These are phyloP conservation scores for Danionella cerebrum DNA, from an alignment of 2,113 vertebrate species.

Conservation along the genomic window DNA sequence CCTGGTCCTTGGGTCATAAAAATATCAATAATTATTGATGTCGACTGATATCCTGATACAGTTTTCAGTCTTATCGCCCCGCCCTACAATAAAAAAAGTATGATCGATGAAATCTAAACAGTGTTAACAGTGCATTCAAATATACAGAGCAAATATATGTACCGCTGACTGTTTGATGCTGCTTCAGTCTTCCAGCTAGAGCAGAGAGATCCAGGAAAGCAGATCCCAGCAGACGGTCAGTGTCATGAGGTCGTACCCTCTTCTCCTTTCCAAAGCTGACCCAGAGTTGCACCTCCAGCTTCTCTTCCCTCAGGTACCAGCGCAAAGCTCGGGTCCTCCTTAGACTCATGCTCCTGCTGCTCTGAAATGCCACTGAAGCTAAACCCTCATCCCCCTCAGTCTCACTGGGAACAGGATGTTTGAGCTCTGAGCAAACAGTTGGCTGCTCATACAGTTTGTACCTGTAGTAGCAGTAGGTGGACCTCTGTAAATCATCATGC, in stretches of 20 bases:
- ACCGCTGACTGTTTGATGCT: slow-evolving; percentile 76
- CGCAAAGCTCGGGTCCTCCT: slow-evolving; percentile 65
- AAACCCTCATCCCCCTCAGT: slow-evolving; percentile 35
- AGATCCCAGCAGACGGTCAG: slow-evolving; percentile 83
- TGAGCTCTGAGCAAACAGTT: slow-evolving; percentile 71
- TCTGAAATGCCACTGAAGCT: slow-evolving; percentile 69
- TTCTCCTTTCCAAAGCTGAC: slow-evolving; percentile 73
- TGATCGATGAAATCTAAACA: too few species aligned
- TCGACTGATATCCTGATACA: too few species aligned
- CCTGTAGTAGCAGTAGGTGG: slow-evolving; percentile 81
- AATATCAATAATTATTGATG: too few species aligned
- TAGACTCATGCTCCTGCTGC: slow-evolving; percentile 62
- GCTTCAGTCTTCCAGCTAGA: slow-evolving; percentile 57
- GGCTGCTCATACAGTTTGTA: slow-evolving; percentile 79
- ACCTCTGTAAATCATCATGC: slow-evolving; percentile 61
- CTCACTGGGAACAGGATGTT: slow-evolving; percentile 60
- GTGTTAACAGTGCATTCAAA: too few species aligned
- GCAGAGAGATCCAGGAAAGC: slow-evolving; percentile 76
- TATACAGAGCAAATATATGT: slow-evolving; percentile 35
- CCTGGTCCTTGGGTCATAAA: too few species aligned
- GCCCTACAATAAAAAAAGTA: too few species aligned
- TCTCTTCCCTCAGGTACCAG: slow-evolving; percentile 90
- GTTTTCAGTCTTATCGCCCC: too few species aligned
- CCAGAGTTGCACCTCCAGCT: slow-evolving; percentile 88
- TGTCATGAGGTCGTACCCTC: slow-evolving; percentile 71